Evolutionary conservation across 2,113 vertebrate genomes (phyloP).

Genomic region (Myotis yumanensis): DNA sequence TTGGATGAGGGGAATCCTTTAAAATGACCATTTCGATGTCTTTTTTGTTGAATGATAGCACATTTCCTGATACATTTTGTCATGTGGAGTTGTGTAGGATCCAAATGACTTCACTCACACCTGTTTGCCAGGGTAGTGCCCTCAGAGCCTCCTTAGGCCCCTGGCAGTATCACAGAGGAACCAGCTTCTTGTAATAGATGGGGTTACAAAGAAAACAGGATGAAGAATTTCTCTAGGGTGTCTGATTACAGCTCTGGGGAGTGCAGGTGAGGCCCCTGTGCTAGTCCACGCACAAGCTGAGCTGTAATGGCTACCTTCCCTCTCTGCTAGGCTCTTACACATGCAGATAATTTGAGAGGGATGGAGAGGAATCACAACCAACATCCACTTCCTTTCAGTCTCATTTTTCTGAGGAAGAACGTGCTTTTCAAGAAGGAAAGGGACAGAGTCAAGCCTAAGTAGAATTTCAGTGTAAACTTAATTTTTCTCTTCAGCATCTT

Average conservation of each 20-base stretch:
- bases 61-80: neutral
- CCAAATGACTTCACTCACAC: neutral
- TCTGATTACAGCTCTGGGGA: neutral
- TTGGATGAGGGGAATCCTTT: neutral
- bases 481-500: neutral
- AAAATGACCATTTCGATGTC: neutral
- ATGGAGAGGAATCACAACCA: neutral
- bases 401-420: neutral
- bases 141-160: neutral
- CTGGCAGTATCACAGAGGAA: neutral
- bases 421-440: neutral
- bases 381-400: neutral
- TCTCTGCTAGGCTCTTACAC: neutral
- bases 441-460: neutral
- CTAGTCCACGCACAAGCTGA: neutral
- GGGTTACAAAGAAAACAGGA: neutral
- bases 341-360: neutral
- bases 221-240: neutral
- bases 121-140: neutral
- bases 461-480: neutral
- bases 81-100: neutral
- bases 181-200: neutral
- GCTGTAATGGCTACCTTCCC: neutral
- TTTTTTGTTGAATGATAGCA: neutral
- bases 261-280: neutral